phyloP scores from a whole-genome alignment of 1,140 invertebrate genomes.

The Colletes latitarsis region DNA sequence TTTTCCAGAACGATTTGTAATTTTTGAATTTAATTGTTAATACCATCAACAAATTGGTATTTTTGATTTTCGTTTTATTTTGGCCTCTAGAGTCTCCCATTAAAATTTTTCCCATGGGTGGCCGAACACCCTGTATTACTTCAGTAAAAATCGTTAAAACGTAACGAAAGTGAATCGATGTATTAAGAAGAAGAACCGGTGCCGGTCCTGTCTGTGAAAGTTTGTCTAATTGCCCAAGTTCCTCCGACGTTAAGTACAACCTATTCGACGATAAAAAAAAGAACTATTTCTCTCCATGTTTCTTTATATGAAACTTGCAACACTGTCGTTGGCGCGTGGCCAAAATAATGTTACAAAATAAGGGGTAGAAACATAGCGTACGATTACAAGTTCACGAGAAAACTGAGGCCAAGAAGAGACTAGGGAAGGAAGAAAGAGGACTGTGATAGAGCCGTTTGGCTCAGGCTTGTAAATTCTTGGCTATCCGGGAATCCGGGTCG shows the following conservation, averaged over 20 bases:
- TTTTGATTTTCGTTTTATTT: no score
- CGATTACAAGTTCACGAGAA: constrained; percentile 45
- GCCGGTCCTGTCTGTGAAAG: no score
- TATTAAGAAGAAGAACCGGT: no score
- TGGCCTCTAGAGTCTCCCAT: no score
- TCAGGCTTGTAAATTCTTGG: constrained; percentile 71
- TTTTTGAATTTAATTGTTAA: no score
- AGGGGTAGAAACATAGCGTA: constrained; percentile 27
- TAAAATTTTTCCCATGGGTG: no score
- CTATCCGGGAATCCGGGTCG: constrained; percentile 65
- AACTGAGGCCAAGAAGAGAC: constrained; percentile 18
- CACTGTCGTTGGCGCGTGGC: constrained; percentile 63
- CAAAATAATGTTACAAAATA: constrained; percentile 67
- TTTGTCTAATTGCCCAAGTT: neutral
- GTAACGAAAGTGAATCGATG: no score
- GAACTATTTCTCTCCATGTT: neutral
- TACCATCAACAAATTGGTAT: no score
- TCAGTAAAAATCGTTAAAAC: no score
- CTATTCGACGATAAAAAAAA: constrained; percentile 1
- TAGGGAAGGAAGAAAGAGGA: constrained; percentile 2
- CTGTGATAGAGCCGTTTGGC: constrained; percentile 67
- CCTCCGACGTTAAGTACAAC: neutral
- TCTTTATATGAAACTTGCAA: constrained; percentile 54
- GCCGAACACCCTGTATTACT: no score
- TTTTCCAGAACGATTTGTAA: no score